Evolutionary conservation across 64 coral and sea anemone species (phyloP), one percentile per base, ranked within the genome.

Genomic region (Trachythela sp.): DNA sequence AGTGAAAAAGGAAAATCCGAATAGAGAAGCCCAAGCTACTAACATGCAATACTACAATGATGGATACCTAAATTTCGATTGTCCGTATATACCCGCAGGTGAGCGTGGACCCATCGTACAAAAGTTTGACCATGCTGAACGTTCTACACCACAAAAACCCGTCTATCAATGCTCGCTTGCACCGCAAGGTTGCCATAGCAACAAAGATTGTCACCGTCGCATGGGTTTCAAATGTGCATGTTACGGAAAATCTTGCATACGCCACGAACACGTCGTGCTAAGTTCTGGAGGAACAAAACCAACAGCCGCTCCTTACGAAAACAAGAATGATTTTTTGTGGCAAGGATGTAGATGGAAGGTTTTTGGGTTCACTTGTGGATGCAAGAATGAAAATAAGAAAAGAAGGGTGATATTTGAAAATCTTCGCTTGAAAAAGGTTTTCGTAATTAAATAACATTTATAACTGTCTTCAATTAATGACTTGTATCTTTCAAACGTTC

Each of bases 21-120:
- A 64, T 6, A 85, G 49, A 84, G 20, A 18, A 15, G 75, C 37
- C 33, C 75, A 39, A 80, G 89, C 50, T 9, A 24, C 54, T 22
- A 90, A 84, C 76, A 48, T 90, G 36, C 33, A 90, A 20, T 70
- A 90, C 54, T 90, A 67, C 29, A 85, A 60, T 38, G 77, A 84
- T 18, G 89, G 89, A 6, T 90, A 38, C 54, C 39, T 90, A 24
- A 90, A 90, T 48, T 90, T 67, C 67, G 89, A 50, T 30, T 90
- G 89, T 40, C 48, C 18, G 9, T 60, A 33, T 22, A 59, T 15
- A 42, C 33, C 35, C 17, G 83, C 43, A 7, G 80, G 76, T 36
- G 37, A 37, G 0, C 75, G 75, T 37, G 88, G 88, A n/a, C 17
- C 84, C 20, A 13, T 32, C 2, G 8, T 90, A 43, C 89, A 85